Conservation (phyloP, 2,888 invertebrate species). For the Acholoe squamosa region DNA sequence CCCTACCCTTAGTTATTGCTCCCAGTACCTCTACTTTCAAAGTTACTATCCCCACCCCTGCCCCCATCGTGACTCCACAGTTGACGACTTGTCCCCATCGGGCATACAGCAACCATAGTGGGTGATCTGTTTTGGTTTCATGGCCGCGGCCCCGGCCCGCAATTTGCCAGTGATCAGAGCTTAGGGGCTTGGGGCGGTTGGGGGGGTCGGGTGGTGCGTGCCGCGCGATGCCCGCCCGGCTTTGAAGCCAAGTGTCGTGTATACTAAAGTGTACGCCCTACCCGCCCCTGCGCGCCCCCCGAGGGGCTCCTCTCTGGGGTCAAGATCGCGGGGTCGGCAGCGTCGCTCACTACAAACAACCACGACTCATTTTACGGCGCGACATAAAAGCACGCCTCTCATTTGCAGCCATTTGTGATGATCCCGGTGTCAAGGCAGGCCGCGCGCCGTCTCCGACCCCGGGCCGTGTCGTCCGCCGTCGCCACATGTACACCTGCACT, state of each 20-base stretch:
- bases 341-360: constrained; percentile 52
- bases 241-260: constrained; percentile 58
- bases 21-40: background rate
- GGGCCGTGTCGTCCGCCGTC: background rate
- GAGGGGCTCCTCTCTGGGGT: background rate
- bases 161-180: constrained; percentile 44
- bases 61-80: constrained; percentile 4
- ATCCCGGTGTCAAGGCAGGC: constrained; percentile 55
- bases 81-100: constrained; percentile 1
- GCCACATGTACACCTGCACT: constrained; percentile 53
- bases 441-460: constrained; percentile 2
- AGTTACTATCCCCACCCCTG: background rate
- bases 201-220: constrained; percentile 6
- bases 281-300: background rate
- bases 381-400: constrained; percentile 39
- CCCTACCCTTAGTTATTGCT: background rate
- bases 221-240: background rate
- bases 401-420: constrained; percentile 57
- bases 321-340: constrained; percentile 53
- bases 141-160: constrained; percentile 17
- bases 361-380: constrained; percentile 46
- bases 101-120: background rate
- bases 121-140: constrained; percentile 35
- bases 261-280: constrained; percentile 46
- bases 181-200: background rate